Evolutionary conservation across 2,888 invertebrate genomes (phyloP).

Genomic region (Tenthredo scrophulariae): DNA sequence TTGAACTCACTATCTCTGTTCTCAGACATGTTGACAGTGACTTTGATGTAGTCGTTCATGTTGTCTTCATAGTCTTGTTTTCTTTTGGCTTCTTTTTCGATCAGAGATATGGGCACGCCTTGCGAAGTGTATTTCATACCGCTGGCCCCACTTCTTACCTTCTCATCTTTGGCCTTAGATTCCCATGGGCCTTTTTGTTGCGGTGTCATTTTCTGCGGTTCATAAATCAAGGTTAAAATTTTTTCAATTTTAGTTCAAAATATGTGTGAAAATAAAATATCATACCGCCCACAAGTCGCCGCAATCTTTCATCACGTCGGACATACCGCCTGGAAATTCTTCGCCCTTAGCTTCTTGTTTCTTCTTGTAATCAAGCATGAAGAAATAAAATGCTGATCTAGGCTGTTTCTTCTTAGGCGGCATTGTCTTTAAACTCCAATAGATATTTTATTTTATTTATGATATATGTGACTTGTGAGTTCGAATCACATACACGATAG

Average conservation of each 20-base stretch:
- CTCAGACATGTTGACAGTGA: slow-evolving; percentile 58
- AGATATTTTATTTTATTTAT: not conserved
- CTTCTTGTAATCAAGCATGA: slow-evolving; percentile 72
- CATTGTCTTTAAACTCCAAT: not conserved
- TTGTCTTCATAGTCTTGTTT: slow-evolving; percentile 59
- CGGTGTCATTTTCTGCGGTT: slow-evolving; percentile 61
- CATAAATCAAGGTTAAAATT: not conserved
- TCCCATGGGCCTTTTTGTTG: slow-evolving; percentile 67
- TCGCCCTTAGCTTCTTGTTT: slow-evolving; percentile 65
- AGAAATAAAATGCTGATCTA: slow-evolving; percentile 73
- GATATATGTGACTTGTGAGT: not conserved
- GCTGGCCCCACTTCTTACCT: slow-evolving; percentile 55
- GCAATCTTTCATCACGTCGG: slow-evolving; percentile 68
- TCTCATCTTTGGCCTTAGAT: slow-evolving; percentile 66
- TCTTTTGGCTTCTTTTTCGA: slow-evolving; percentile 61
- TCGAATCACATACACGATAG: not conserved
- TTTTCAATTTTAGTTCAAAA: no score
- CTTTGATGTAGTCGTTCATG: slow-evolving; percentile 67
- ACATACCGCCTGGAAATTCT: slow-evolving; percentile 64
- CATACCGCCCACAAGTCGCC: slow-evolving; percentile 70
- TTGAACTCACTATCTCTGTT: slow-evolving; percentile 59
- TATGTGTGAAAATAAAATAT: slow-evolving; percentile 42
- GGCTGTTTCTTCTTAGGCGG: slow-evolving; percentile 65
- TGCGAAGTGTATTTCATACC: slow-evolving; percentile 67
- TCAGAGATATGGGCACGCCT: slow-evolving; percentile 66